A percentile compares a stretch with the other conserved stretches of the same genome.
These are phyloP conservation scores for Platalea minor DNA, from an alignment of 2,797 vertebrate species.

Conservation along the genomic window DNA sequence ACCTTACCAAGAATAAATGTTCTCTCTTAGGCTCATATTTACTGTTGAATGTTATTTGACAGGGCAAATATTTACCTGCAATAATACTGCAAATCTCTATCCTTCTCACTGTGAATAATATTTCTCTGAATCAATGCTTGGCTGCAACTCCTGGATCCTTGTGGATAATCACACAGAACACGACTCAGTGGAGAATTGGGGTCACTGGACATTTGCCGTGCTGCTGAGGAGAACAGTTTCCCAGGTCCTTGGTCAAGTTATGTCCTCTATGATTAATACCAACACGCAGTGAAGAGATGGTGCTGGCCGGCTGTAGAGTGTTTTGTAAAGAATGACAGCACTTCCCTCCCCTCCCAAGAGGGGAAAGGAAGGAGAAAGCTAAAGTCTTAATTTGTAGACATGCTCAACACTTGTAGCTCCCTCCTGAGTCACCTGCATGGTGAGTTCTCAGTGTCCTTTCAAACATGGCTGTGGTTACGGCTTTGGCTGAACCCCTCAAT, in stretches of 20 bases:
- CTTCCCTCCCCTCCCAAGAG: background rate
- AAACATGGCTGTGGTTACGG: background rate
- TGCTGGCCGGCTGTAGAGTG: background rate
- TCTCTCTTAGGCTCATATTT: constrained; percentile 47
- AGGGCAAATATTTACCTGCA: constrained; percentile 70
- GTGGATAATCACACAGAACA: constrained; percentile 3
- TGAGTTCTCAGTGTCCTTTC: background rate
- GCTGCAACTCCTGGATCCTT: constrained; percentile 1
- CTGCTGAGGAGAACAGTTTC: constrained; percentile 9
- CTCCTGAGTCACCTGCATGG: background rate
- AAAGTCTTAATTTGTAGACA: background rate
- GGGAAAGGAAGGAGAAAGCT: background rate
- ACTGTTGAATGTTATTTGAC: constrained; percentile 51
- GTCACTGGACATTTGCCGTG: constrained; percentile 35
- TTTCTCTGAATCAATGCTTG: constrained; percentile 38
- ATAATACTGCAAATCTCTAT: constrained; percentile 56
- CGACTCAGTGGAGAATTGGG: constrained; percentile 32
- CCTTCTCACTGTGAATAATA: constrained; percentile 26
- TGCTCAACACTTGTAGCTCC: background rate
- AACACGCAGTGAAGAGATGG: background rate
- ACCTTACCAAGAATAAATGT: constrained; percentile 51
- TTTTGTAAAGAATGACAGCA: background rate
- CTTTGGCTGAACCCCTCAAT: background rate
- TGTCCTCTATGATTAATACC: background rate
- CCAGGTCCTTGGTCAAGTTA: background rate